Conservation (phyloP, 2,888 invertebrate species). For the Parnassius glacialis region DNA sequence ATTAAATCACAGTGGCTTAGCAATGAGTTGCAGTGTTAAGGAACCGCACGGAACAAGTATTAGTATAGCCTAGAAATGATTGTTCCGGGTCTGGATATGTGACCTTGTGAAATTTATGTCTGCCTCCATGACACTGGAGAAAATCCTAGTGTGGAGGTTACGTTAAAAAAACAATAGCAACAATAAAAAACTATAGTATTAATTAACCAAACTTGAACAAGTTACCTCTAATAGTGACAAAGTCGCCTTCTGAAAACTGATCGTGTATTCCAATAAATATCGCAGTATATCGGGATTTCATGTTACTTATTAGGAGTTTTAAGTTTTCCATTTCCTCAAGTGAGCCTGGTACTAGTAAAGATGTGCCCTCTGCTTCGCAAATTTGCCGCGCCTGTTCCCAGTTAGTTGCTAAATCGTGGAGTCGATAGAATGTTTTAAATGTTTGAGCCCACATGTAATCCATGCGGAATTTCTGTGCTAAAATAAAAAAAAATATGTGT, state of each 20-base stretch:
- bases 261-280: slow-evolving; percentile 53
- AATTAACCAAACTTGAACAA: neutral
- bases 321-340: slow-evolving; percentile 52
- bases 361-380: slow-evolving; percentile 51
- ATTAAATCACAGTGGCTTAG: too few relatives aligned
- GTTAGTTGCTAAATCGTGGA: slow-evolving; percentile 48
- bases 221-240: slow-evolving; percentile 47
- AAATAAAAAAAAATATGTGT: neutral
- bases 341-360: slow-evolving; percentile 45
- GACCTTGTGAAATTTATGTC: too few relatives aligned
- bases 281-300: slow-evolving; percentile 51
- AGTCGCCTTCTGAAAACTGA: slow-evolving; percentile 47
- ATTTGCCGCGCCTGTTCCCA: slow-evolving; percentile 52
- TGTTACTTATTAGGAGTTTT: slow-evolving; percentile 51
- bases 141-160: too few relatives aligned
- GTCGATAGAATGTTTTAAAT: slow-evolving; percentile 49
- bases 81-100: too few relatives aligned
- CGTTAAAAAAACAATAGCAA: too few relatives aligned
- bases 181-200: too few relatives aligned
- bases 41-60: too few relatives aligned
- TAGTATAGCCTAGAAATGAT: too few relatives aligned
- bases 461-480: slow-evolving; percentile 51
- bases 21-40: too few relatives aligned
- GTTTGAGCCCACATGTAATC: slow-evolving; percentile 54
- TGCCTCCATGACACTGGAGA: too few relatives aligned